Evolutionary conservation across 2,797 vertebrate species (phyloP).

Genomic region (Myotis vivesi): DNA sequence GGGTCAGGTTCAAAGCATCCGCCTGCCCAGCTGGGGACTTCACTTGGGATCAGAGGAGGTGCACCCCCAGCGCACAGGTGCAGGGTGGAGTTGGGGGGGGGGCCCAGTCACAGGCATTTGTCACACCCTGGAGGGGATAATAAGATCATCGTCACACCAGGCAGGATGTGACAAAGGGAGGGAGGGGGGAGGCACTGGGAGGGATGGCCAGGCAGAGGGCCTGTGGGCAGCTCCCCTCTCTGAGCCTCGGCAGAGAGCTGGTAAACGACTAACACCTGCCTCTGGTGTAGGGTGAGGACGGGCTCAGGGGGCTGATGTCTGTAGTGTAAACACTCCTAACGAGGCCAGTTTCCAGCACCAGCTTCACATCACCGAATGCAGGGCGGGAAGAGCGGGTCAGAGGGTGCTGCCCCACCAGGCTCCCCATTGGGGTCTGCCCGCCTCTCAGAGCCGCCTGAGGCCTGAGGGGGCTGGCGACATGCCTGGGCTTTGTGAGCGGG

Average conservation of each 20-base stretch:
- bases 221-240: rapidly evolving
- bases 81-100: too few relatives aligned
- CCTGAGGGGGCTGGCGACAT: rapidly evolving
- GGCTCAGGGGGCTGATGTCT: background rate
- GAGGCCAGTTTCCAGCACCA: background rate
- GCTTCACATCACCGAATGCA: background rate
- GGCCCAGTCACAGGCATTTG: background rate
- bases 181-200: background rate
- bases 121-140: conserved; percentile 6
- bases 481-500: rapidly evolving
- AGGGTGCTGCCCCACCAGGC: too few relatives aligned
- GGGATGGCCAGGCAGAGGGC: background rate
- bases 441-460: rapidly evolving
- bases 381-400: background rate
- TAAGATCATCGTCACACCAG: conserved; percentile 4
- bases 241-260: background rate
- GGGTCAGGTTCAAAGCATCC: rapidly evolving
- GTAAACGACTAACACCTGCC: rapidly evolving
- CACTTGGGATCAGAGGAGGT: background rate
- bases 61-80: background rate
- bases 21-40: background rate
- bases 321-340: background rate
- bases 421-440: rapidly evolving
- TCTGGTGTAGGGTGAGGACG: background rate
- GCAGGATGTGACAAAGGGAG: background rate